These are phyloP conservation scores for Scyliorhinus canicula DNA, from an alignment of 2,797 vertebrate genomes.

Conservation along the genomic window DNA sequence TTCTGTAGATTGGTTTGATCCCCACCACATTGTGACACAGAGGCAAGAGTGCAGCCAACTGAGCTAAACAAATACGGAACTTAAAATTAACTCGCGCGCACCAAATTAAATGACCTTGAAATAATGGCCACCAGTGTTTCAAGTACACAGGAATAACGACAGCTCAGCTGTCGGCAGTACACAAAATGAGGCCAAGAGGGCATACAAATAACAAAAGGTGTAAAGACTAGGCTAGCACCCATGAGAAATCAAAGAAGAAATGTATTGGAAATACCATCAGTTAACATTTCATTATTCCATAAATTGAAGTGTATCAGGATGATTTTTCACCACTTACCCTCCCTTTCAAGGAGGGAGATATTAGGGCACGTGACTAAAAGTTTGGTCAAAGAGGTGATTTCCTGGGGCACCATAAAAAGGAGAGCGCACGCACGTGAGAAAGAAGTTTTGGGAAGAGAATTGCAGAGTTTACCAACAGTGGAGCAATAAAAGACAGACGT, in stretches of 20 bases:
- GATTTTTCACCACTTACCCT: background rate
- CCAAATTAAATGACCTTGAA: background rate
- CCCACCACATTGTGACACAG: background rate
- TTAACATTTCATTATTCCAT: background rate
- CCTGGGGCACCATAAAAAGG: too few species aligned
- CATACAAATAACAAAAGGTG: background rate
- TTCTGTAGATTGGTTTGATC: background rate
- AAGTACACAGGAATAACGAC: background rate
- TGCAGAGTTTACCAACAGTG: background rate
- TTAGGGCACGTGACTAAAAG: too few species aligned
- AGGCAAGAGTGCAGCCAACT: background rate
- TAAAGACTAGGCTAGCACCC: background rate
- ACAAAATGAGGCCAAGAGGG: too few species aligned
- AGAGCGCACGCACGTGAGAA: too few species aligned
- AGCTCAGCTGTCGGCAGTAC: background rate
- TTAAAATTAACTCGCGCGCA: background rate
- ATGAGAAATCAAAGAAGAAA: background rate
- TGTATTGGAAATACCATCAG: background rate
- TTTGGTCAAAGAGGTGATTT: too few species aligned
- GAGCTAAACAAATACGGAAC: background rate
- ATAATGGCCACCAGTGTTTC: background rate
- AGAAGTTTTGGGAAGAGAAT: too few species aligned
- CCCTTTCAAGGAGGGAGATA: background rate
- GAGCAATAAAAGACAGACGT: too few species aligned
- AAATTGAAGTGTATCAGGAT: background rate